Conservation (phyloP, 2,113 vertebrate genomes). For the Cynopterus brachyotis region DNA sequence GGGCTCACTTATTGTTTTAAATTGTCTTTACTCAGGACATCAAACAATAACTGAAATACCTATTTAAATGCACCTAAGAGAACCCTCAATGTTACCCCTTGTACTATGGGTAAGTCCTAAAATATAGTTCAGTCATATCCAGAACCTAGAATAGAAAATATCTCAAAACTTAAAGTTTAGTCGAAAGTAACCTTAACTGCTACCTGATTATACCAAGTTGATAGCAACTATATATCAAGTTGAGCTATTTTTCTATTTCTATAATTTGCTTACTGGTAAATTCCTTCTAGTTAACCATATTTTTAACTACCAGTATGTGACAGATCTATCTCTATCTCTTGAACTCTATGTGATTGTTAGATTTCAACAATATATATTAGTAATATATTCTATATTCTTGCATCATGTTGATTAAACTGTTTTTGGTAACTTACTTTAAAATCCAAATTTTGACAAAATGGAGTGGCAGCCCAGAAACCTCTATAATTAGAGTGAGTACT, state of each 20-base stretch:
- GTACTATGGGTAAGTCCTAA: background rate
- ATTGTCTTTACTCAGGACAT: background rate
- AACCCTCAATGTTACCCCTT: background rate
- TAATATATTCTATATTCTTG: background rate
- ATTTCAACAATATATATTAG: background rate
- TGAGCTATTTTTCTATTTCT: background rate
- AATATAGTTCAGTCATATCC: background rate
- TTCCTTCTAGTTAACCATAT: background rate
- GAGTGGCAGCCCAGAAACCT: background rate
- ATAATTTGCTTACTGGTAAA: background rate
- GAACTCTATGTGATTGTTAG: background rate
- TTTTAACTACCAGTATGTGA: background rate
- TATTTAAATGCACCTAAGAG: background rate
- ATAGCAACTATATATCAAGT: background rate
- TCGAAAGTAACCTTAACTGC: background rate
- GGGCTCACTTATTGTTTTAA: background rate
- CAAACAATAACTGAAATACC: background rate
- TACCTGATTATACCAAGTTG: background rate
- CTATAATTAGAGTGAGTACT: background rate
- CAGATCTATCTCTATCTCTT: background rate
- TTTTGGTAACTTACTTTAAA: slow-evolving; percentile 36
- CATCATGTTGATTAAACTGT: background rate
- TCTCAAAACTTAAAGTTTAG: slow-evolving; percentile 10
- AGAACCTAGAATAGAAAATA: background rate
- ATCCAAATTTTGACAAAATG: background rate